Evolutionary conservation across 2,888 invertebrate genomes (phyloP).

Genomic region (Malacosoma neustria): DNA sequence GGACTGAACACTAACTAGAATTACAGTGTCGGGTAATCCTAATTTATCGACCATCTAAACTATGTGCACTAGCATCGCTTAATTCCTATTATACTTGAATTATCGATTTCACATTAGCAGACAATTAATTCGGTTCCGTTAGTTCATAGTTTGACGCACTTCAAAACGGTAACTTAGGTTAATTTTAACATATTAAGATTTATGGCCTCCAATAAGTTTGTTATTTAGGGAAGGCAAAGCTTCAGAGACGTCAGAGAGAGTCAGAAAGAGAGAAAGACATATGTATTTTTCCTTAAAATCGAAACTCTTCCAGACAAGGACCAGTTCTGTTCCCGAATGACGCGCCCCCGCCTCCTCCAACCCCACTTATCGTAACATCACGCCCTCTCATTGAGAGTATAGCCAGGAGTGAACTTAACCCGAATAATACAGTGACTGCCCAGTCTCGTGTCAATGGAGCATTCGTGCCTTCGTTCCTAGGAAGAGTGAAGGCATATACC

Average conservation of each 20-base stretch:
- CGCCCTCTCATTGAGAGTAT: slow-evolving; percentile 54
- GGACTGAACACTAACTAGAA: no score
- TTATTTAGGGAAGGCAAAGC: no score
- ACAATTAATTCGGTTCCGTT: slow-evolving; percentile 3
- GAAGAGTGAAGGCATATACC: slow-evolving; percentile 26
- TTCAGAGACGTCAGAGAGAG: no score
- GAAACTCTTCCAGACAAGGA: slow-evolving; percentile 44
- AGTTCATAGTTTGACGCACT: slow-evolving; percentile 11
- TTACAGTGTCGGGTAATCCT: background rate
- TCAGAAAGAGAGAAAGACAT: no score
- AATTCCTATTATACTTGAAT: slow-evolving; percentile 10
- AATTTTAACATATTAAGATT: no score
- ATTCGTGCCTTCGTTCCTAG: slow-evolving; percentile 25
- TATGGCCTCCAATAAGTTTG: no score
- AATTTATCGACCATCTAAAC: background rate
- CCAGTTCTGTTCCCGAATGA: slow-evolving; percentile 63
- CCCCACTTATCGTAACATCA: slow-evolving; percentile 57
- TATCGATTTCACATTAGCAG: slow-evolving; percentile 9
- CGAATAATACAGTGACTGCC: slow-evolving; percentile 29
- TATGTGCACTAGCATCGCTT: background rate
- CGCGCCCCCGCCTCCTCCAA: slow-evolving; percentile 40
- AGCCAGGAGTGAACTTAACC: slow-evolving; percentile 46
- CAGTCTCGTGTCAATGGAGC: slow-evolving; percentile 26
- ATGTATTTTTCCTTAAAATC: no score
- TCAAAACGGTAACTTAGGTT: no score